Evolutionary conservation across 2,888 invertebrate species (phyloP).

Genomic region (Cryptus armator): DNA sequence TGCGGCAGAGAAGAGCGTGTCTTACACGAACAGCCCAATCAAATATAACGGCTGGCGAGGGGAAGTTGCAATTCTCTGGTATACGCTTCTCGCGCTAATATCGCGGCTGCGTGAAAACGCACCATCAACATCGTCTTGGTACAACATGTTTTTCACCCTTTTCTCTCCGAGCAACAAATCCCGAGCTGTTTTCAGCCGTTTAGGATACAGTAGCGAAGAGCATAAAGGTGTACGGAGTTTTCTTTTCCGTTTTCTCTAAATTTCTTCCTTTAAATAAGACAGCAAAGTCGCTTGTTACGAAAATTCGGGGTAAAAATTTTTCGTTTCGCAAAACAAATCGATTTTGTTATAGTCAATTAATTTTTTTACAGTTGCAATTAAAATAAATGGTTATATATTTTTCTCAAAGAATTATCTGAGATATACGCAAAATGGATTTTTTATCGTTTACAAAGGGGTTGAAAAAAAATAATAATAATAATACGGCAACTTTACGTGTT

Average conservation of each 20-base stretch:
- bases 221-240: not conserved
- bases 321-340: too few species aligned
- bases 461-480: conserved; percentile 29
- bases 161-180: conserved; percentile 1
- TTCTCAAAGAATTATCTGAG: not conserved
- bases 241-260: not conserved
- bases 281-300: not conserved
- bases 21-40: conserved; percentile 80
- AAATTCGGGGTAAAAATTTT: too few species aligned
- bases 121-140: conserved; percentile 49
- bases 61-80: conserved; percentile 50
- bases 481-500: too few species aligned
- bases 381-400: too few species aligned
- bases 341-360: too few species aligned
- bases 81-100: conserved; percentile 73
- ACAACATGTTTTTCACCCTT: conserved; percentile 48
- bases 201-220: not conserved
- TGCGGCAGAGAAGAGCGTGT: conserved; percentile 73
- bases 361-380: too few species aligned
- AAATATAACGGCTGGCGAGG: conserved; percentile 79
- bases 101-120: conserved; percentile 56
- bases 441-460: conserved; percentile 40
- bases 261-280: not conserved
- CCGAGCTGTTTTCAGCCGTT: not conserved
- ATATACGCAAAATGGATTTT: conserved; percentile 15